Evolutionary conservation across 2,888 invertebrate genomes (phyloP).

Genomic region (Torymus auratus): DNA sequence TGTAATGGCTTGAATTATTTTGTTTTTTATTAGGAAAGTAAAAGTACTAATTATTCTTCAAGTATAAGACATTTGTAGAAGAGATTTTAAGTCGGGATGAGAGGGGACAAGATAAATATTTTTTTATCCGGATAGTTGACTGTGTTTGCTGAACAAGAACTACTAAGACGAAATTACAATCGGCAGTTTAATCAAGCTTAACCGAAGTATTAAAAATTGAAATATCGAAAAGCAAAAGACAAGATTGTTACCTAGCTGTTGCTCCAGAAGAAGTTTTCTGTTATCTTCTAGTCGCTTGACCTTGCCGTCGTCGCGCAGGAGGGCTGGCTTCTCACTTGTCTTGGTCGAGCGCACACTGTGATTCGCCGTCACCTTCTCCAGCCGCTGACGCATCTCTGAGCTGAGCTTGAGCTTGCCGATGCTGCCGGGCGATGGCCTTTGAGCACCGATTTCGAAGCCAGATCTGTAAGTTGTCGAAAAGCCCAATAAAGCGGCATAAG

Average conservation of each 20-base stretch:
- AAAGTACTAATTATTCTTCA: too few species aligned
- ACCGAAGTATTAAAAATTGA: too few species aligned
- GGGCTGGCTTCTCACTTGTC: slow-evolving; percentile 83
- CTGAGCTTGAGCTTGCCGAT: slow-evolving; percentile 93
- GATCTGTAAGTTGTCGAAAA: slow-evolving; percentile 65
- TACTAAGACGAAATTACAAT: too few species aligned
- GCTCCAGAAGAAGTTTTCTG: slow-evolving; percentile 89
- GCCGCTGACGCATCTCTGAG: slow-evolving; percentile 92
- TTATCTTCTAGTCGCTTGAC: slow-evolving; percentile 91
- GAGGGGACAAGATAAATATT: too few species aligned
- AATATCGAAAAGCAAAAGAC: too few species aligned
- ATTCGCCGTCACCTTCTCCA: slow-evolving; percentile 92
- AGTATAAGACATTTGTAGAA: too few species aligned
- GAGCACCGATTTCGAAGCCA: slow-evolving; percentile 89
- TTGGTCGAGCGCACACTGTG: slow-evolving; percentile 90
- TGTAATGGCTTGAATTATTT: too few species aligned
- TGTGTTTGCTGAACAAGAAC: too few species aligned
- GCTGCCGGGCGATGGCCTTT: slow-evolving; percentile 89
- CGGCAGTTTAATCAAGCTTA: too few species aligned
- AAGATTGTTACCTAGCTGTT: slow-evolving; percentile 82
- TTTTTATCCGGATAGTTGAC: too few species aligned
- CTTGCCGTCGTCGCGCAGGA: slow-evolving; percentile 80
- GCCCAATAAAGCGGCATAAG: slow-evolving; percentile 21
- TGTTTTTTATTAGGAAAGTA: too few species aligned
- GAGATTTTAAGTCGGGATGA: too few species aligned